Base-by-base conservation (phyloP, 1,140 invertebrate species). In the Gonioctena quinquepunctata region DNA sequence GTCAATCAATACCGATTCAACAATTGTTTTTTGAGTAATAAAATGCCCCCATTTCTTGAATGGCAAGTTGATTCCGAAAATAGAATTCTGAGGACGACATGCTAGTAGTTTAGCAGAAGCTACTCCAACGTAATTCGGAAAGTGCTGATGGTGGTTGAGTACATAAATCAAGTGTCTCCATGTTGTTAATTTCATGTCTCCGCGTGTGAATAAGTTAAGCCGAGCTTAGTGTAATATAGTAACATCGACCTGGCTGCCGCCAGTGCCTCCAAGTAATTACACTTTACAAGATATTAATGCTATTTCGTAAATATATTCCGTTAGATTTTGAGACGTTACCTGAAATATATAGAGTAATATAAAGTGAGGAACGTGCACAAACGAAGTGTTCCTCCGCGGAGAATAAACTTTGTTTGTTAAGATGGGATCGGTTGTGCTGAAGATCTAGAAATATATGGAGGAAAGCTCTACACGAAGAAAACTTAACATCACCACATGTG, bases 181-280 rank as follows among this genome's bases (percentile, higher is more conserved):
- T 63, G 61, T 28, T 63, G 61, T 63, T 63, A 63, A 63, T 63
- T 63, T 63, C 61, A 63, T 63, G 61, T 63, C 61, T 63, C 61
- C 61, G 61, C 33, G 61, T 63, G 61, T 48, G 61, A 63, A 63
- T 63, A 63, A 63, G 61, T 63, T 63, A 49, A 63, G 59, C 61
- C 19, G 42, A 63, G 61, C 42, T 50, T 21, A 63, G 33, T 63
- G 61, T 63, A 63, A 63, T 63, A 63, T 63, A 63, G 61, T 42
- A 49, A 63, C 33, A 63, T 63, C 61, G 42, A 63, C 61, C 61
- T 63, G 61, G 28, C 61, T n/a, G n/a, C n/a, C n/a, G n/a, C 11
- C 33, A 11, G 33, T 42, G 61, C 61, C 33, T 42, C 25, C 61
- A 22, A 63, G 61, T 63, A 63, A 63, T 63, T 63, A 63, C 61